Base-by-base conservation (phyloP, 2,797 vertebrate genomes). In the Loriculus beryllinus region DNA sequence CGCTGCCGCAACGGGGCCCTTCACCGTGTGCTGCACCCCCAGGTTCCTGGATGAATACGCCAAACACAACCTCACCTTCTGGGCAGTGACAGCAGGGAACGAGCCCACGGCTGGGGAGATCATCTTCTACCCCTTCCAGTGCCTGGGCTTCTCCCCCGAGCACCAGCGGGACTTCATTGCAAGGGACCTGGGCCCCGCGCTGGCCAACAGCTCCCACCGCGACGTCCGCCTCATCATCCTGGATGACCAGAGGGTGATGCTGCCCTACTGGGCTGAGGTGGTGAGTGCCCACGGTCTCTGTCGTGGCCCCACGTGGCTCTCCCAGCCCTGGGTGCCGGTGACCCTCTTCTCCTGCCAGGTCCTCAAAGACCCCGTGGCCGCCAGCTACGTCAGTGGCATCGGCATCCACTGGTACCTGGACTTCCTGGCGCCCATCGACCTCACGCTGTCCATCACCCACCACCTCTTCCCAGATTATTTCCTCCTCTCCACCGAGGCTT, bases 341-440 rank as follows among this genome's bases (percentile, higher is more conserved):
- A 76, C 9, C 2, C 17, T 29, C 54, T 43, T 56, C 25, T 85
- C 71, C 65, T 49, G 17, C 5, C 96, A 99, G 99, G 98, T 99
- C 47, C 97, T 99, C 26, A 97, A 91, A 75, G 99, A 99, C 39
- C 93, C 98, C 1, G 81, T 92, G 52, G 99, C 99, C 1, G 98
- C 98, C 10, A 96, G 96, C 39, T 99, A 99, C 70, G 96, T 99
- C 77, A 98, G 98, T 0, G 99, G 99, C 12, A 98, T 99, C 1
- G 99, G 98, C 9, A 98, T 99, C 75, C 99, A 99, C 95, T 99
- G 99, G 99, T 99, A 99, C 97, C 21, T 98, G 92, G 99, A 99
- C 75, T 54, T 86, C 5, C 1, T 99, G 13, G 97, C 98, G 0
- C 99, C 99, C 2, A 98, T 98, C 0, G 98, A 98, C 87, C 70